Evolutionary conservation across 2,113 vertebrate genomes (phyloP).

Genomic region (Hystrix cristata): DNA sequence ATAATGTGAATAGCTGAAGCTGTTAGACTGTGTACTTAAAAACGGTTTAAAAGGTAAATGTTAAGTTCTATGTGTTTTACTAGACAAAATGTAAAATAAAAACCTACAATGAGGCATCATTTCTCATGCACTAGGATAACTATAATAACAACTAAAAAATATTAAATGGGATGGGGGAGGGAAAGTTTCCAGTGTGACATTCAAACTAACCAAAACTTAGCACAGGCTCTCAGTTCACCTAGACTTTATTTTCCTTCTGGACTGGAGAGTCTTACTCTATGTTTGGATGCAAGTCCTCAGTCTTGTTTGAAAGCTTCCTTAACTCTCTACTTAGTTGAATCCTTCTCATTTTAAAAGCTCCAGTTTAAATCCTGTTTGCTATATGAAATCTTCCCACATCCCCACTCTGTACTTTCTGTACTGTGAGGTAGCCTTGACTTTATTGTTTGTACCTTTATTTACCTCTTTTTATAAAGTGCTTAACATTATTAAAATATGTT

Average conservation of each 20-base stretch:
- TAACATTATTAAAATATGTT: not conserved
- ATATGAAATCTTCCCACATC: not conserved
- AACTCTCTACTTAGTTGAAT: not conserved
- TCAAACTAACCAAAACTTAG: conserved; percentile 4
- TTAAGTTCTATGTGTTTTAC: conserved; percentile 28
- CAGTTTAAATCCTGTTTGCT: conserved; percentile 44
- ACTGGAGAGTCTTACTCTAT: not conserved
- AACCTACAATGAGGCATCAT: not conserved
- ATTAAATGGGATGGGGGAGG: not conserved
- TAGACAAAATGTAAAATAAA: conserved; percentile 45
- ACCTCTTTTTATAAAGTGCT: not conserved
- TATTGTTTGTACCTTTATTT: not conserved
- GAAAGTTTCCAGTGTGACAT: not conserved
- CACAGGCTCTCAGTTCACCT: not conserved
- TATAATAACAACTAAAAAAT: not conserved
- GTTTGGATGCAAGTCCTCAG: not conserved
- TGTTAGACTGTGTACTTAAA: not conserved
- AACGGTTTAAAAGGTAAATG: not conserved
- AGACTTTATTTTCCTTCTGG: conserved; percentile 54
- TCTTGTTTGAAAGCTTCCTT: not conserved
- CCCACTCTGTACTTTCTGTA: not conserved
- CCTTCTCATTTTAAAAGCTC: not conserved
- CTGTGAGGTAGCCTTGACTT: not conserved
- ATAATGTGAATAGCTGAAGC: not conserved
- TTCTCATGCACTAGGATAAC: not conserved